Evolutionary conservation across 1,140 invertebrate genomes (phyloP).

Genomic region (Chionoecetes opilio): DNA sequence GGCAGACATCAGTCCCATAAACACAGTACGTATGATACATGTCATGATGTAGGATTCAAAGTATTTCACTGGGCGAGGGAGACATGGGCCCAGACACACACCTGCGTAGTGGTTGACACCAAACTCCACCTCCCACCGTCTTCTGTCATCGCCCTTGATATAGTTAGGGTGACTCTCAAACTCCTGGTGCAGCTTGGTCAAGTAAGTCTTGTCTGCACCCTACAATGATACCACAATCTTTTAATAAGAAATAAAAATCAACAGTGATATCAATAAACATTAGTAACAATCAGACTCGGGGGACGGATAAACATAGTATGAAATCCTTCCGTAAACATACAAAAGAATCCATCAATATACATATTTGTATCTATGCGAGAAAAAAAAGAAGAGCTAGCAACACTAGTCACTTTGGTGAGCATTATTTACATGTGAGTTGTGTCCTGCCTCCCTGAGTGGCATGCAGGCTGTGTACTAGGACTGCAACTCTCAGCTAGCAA

Average conservation of each 20-base stretch:
- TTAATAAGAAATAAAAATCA: not conserved
- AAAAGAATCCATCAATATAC: not conserved
- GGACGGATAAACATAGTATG: not conserved
- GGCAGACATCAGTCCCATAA: not conserved
- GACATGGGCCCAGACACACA: not conserved
- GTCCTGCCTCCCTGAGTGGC: not conserved
- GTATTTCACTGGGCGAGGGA: not conserved
- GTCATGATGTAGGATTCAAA: not conserved
- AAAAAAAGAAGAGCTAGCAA: not conserved
- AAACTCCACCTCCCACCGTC: slow-evolving; percentile 96
- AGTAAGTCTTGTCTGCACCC: slow-evolving; percentile 94
- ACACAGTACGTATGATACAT: not conserved
- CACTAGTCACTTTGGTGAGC: not conserved
- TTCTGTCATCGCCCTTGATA: slow-evolving; percentile 93
- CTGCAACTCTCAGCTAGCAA: not conserved
- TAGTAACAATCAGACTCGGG: too few species aligned
- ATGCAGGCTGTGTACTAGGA: not conserved
- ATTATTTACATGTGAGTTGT: not conserved
- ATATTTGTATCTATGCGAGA: not conserved
- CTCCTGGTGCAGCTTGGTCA: slow-evolving; percentile 95
- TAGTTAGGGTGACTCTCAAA: slow-evolving; percentile 94
- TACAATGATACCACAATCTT: slow-evolving; percentile 80
- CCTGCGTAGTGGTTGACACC: slow-evolving; percentile 98
- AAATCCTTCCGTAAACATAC: not conserved
- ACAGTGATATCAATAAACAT: too few species aligned